Evolutionary conservation across 2,888 invertebrate genomes (phyloP).

Genomic region (Epirrita christyi): DNA sequence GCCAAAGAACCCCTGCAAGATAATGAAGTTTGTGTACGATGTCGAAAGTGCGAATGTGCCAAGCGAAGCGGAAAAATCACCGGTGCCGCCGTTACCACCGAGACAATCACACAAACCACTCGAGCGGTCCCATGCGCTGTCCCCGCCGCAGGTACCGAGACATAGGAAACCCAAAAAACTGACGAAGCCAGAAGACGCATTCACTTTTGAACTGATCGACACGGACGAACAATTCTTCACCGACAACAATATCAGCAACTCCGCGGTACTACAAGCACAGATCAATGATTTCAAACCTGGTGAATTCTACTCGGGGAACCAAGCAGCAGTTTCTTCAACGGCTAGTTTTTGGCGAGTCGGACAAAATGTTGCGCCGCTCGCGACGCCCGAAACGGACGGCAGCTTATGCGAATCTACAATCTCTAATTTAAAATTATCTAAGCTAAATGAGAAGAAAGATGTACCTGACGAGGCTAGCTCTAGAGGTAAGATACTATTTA

Average conservation of each 20-base stretch:
- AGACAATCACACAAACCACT: conserved; percentile 90
- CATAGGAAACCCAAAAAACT: conserved; percentile 88
- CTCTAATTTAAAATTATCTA: conserved; percentile 74
- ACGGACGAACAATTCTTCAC: conserved; percentile 89
- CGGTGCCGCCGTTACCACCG: conserved; percentile 89
- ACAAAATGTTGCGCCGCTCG: conserved; percentile 82
- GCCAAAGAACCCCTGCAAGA: conserved; percentile 85
- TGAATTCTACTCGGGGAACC: conserved; percentile 78
- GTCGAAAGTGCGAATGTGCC: conserved; percentile 77
- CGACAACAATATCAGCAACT: conserved; percentile 78
- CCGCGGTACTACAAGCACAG: conserved; percentile 67
- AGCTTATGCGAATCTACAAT: conserved; percentile 83
- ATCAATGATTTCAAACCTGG: conserved; percentile 79
- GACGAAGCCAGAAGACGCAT: conserved; percentile 89
- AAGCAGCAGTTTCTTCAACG: conserved; percentile 67
- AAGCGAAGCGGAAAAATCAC: conserved; percentile 86
- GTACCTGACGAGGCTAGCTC: conserved; percentile 63
- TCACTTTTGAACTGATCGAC: conserved; percentile 93
- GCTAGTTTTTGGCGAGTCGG: conserved; percentile 73
- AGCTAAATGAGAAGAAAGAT: conserved; percentile 70
- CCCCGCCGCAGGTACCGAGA: conserved; percentile 88
- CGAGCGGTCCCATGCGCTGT: conserved; percentile 88
- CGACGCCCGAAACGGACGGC: conserved; percentile 86
- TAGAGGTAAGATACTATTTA: conserved; percentile 84
- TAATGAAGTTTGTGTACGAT: conserved; percentile 82